Evolutionary conservation across 2,888 invertebrate genomes (phyloP), one percentile per base, ranked within the genome.

Genomic region (Leucophora obtusa): DNA sequence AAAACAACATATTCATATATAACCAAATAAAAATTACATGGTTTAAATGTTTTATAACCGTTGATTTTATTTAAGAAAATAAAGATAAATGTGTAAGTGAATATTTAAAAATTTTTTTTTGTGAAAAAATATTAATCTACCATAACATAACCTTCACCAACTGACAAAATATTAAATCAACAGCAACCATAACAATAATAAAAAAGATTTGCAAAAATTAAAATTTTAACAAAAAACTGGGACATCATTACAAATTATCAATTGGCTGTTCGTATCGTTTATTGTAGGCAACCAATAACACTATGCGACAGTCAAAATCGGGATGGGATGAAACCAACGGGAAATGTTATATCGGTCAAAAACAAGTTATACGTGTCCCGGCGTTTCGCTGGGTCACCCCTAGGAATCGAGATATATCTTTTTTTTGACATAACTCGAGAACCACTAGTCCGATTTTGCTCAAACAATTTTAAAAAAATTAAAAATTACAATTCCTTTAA

Each of bases 231-330:
- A 54, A 71, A 51, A 38, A 71, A 47, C 60, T 66, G 56, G 71
- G 60, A 78, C 77, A 72, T 78, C 71, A 62, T 10, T 11, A 18
- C 50, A 59, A 50, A 70, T 70, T 51, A 70, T 58, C 56, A 51
- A 68, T 11, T 17, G 14, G 9, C 53, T 43, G n/a, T 14, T 59
- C 0, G 24, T 28, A 24, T 62, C 11, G 38, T 38, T 62, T 43
- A 24, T 18, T 15, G n/a, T 47, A 47, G 24, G 15, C 43, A 62
- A 24, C 24, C 15, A 10, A 47, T 24, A n/a, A n/a, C n/a, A n/a
- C n/a, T n/a, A n/a, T n/a, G n/a, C n/a, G n/a, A n/a, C n/a, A n/a
- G n/a, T n/a, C n/a, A n/a, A n/a, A n/a, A n/a, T n/a, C n/a, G n/a
- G n/a, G n/a, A n/a, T n/a, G n/a, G n/a, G n/a, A n/a, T n/a, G n/a